phyloP scores from a whole-genome alignment of 2,113 vertebrate genomes.

The Geococcyx californianus region DNA sequence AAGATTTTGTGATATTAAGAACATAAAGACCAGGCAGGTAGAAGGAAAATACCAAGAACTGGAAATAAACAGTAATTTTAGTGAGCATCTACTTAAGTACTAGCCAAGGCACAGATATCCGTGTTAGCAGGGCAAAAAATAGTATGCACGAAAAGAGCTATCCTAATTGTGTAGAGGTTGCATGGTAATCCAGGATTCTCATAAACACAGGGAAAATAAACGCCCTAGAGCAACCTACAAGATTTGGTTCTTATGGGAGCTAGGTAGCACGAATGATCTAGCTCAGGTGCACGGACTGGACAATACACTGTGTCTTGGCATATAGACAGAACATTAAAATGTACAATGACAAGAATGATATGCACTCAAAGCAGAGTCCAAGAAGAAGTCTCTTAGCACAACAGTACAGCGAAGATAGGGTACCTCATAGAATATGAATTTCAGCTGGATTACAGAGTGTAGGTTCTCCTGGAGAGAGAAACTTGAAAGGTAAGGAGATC shows the following conservation, averaged over 20 bases:
- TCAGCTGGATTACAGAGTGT: background rate
- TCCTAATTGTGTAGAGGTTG: background rate
- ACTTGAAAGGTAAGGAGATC: background rate
- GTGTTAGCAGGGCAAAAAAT: background rate
- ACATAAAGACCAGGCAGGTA: background rate
- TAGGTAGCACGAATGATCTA: background rate
- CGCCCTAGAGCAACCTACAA: background rate
- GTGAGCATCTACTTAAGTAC: background rate
- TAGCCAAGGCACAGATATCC: background rate
- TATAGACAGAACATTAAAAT: background rate
- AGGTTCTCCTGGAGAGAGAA: background rate
- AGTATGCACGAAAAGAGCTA: background rate
- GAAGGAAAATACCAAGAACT: background rate
- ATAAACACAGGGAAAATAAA: background rate
- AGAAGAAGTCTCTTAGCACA: background rate
- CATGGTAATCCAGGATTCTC: background rate
- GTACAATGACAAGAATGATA: background rate
- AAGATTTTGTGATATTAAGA: background rate
- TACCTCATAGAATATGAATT: background rate
- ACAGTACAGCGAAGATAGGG: background rate
- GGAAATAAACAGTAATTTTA: background rate
- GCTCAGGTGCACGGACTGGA: background rate
- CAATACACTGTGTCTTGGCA: background rate
- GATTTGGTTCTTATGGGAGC: background rate
- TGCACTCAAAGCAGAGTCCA: background rate